phyloP scores from a whole-genome alignment of 2,797 vertebrate genomes.

The Dipus sagitta region DNA sequence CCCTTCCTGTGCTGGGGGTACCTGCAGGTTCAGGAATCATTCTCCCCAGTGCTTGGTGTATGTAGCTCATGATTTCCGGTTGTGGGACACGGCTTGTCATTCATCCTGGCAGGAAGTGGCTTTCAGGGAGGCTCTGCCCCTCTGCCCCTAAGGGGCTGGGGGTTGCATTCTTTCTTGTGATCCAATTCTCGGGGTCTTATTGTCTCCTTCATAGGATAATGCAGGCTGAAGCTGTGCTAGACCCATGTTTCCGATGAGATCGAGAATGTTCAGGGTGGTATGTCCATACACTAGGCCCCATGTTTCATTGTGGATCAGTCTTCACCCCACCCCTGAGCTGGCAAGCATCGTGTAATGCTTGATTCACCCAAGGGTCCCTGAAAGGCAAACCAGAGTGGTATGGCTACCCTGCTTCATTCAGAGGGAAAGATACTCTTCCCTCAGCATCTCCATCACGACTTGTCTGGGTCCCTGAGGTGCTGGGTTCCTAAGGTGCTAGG shows the following conservation, averaged over 20 bases:
- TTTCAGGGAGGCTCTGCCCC: not conserved
- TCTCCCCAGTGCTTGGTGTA: too few species aligned
- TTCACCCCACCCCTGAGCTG: not conserved
- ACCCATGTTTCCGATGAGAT: not conserved
- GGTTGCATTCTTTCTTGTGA: not conserved
- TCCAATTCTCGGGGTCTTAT: not conserved
- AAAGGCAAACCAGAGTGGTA: not conserved
- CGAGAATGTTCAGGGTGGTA: too few species aligned
- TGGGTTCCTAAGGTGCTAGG: not conserved
- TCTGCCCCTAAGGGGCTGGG: not conserved
- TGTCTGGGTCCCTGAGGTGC: too few species aligned
- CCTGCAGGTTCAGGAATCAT: too few species aligned
- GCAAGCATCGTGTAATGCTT: fast-evolving
- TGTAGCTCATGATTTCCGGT: too few species aligned
- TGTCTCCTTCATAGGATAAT: not conserved
- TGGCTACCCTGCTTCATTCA: not conserved
- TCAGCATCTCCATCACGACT: not conserved
- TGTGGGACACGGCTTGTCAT: not conserved
- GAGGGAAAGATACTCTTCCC: not conserved
- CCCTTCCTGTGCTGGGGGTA: not conserved
- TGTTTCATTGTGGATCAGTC: not conserved
- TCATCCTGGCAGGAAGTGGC: slow-evolving; percentile 52
- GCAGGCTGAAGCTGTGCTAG: not conserved
- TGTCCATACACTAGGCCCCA: not conserved
- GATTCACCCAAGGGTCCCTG: not conserved